Percentiles rank a stretch among this genome's conserved stretches.
Evolutionary conservation across 1,140 invertebrate species (phyloP).

Genomic region (Philotrypesis tridentata): DNA sequence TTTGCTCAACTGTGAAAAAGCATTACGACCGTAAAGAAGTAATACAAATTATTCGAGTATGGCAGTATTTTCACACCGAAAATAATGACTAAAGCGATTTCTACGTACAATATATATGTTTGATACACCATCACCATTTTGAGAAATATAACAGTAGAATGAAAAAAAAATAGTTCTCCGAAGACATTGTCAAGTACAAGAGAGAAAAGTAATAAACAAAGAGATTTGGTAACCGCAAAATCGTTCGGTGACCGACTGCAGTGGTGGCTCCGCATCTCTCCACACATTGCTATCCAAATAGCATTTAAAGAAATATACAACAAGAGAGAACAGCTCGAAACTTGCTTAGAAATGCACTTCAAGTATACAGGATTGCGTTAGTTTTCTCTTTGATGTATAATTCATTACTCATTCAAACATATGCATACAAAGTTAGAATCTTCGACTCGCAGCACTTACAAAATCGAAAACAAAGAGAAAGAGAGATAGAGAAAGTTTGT

Average conservation of each 20-base stretch:
- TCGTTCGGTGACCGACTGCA: background rate
- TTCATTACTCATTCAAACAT: constrained; percentile 1
- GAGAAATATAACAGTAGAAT: constrained; percentile 10
- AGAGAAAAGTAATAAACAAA: constrained; percentile 9
- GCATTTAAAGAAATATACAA: constrained; percentile 20
- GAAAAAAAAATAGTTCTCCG: constrained; percentile 14
- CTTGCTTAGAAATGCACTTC: constrained; percentile 16
- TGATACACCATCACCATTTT: constrained; percentile 41
- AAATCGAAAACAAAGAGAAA: background rate
- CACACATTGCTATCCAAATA: background rate
- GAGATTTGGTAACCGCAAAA: constrained; percentile 26
- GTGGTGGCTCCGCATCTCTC: background rate
- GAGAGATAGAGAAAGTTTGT: background rate
- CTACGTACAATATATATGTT: constrained; percentile 21
- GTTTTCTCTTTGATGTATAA: constrained; percentile 19
- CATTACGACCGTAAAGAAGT: constrained; percentile 50
- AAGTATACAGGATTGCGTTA: background rate
- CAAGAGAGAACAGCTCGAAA: constrained; percentile 14
- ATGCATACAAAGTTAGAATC: background rate
- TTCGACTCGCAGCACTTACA: background rate
- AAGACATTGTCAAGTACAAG: constrained; percentile 14
- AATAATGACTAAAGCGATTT: constrained; percentile 44
- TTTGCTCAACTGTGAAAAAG: constrained; percentile 53
- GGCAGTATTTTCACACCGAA: constrained; percentile 41
- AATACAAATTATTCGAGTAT: constrained; percentile 30